Conservation (phyloP, 92 coral and sea anemone genomes). For the Palythoa grandiflora region DNA sequence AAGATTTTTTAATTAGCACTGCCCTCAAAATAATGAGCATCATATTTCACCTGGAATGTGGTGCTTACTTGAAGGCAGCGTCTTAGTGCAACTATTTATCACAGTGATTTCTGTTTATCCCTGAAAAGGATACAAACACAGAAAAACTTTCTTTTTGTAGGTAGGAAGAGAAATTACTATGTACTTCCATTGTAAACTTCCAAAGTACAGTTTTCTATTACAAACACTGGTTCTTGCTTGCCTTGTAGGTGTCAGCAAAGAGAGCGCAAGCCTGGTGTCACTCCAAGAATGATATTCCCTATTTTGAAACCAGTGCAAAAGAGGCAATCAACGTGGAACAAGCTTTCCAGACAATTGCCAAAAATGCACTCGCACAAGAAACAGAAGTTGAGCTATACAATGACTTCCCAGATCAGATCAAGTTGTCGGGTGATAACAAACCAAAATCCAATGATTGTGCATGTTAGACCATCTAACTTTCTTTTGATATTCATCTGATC, state of each 20-base stretch:
- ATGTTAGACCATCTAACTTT: constrained; percentile 65
- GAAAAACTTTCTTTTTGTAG: too few species aligned
- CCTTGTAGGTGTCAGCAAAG: constrained; percentile 88
- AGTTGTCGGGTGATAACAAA: constrained; percentile 88
- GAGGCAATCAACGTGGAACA: constrained; percentile 99
- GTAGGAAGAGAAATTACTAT: too few species aligned
- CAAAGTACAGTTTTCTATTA: too few species aligned
- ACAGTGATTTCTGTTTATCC: too few species aligned
- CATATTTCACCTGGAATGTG: too few species aligned
- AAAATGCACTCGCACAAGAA: constrained; percentile 98
- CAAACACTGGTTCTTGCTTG: background rate
- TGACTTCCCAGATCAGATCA: constrained; percentile 99
- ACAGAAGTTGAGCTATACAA: constrained; percentile 98
- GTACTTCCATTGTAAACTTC: too few species aligned
- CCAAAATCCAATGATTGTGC: constrained; percentile 87
- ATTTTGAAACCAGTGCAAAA: constrained; percentile 98
- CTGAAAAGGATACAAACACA: too few species aligned
- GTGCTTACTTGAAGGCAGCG: too few species aligned
- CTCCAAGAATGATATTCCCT: constrained; percentile 96
- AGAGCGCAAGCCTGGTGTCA: constrained; percentile 99
- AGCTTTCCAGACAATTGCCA: constrained; percentile 98
- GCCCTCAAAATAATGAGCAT: too few species aligned
- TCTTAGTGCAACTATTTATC: too few species aligned
- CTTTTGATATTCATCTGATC: constrained; percentile 25
- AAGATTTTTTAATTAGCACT: too few species aligned